Base-by-base conservation (phyloP, 1,140 invertebrate genomes). In the Procambarus clarkii region DNA sequence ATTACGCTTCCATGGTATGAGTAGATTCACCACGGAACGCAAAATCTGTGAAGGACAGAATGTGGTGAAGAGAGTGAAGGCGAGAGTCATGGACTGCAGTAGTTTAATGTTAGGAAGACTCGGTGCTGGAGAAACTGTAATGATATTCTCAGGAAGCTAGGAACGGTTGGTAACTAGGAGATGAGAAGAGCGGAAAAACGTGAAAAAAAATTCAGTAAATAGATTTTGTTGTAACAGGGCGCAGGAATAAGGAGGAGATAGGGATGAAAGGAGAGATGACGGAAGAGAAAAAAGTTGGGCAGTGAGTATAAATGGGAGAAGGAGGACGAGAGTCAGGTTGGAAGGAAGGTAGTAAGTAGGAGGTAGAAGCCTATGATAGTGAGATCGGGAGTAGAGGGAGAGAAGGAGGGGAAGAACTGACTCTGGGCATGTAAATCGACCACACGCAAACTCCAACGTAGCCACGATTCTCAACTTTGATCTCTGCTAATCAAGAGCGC, bases 401-500 rank as follows among this genome's bases (percentile, higher is more conserved):
- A 81, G 46, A 13, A 11, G 21, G 13, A 50, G 48, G 76, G 71
- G 34, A 69, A 58, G 74, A 69, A n/a, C n/a, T n/a, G 46, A 34
- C 9, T 64, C 11, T 8, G 60, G 60, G 58, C 18, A 64, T n/a
- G 58, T 69, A 24, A 45, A 69, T 4, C 54, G 81, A 24, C 54
- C 60, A 64, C 60, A 64, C 60, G 18, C 60, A 64, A n/a, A 4
- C 18, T 74, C 69, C 3, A 45, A 46, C 60, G 11, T 34, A 4
- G 24, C 64, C 81, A 69, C n/a, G 58, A 69, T 83, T 18, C 81
- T 83, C 54, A 50, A 83, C 60, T 64, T 44, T 34, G 81, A 83
- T 83, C 58, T 83, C 45, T 83, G 81, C 24, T 83, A 83, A 83
- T 83, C 81, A 83, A 83, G 60, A 83, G 71, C 69, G 71, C 71